Evolutionary conservation across 2,113 vertebrate species (phyloP).

Genomic region (Motacilla tschutschensis): DNA sequence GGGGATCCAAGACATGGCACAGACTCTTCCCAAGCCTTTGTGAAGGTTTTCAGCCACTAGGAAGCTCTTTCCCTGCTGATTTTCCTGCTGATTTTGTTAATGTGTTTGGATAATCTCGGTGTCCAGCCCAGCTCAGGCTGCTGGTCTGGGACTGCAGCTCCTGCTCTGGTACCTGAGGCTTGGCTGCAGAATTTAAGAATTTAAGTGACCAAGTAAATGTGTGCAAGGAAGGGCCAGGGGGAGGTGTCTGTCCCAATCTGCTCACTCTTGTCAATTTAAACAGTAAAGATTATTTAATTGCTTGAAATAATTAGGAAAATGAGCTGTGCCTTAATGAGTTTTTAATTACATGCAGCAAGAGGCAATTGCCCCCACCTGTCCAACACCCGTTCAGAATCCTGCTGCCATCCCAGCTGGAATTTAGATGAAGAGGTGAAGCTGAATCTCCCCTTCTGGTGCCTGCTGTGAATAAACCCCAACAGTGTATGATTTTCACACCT

Average conservation of each 20-base stretch:
- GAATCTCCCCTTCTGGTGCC: not conserved
- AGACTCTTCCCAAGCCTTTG: not conserved
- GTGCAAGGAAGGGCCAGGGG: not conserved
- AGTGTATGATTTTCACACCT: not conserved
- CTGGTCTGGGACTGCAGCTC: not conserved
- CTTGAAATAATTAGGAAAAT: constrained; percentile 34
- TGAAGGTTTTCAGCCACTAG: not conserved
- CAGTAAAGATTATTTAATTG: constrained; percentile 7
- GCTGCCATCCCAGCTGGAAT: not conserved
- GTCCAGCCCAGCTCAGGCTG: not conserved
- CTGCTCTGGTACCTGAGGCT: not conserved
- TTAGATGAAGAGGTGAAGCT: not conserved
- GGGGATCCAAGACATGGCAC: not conserved
- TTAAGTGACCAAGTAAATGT: not conserved
- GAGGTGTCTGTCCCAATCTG: not conserved
- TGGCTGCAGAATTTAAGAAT: not conserved
- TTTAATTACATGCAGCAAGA: constrained; percentile 26
- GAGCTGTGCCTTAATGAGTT: constrained; percentile 27
- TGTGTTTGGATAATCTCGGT: not conserved
- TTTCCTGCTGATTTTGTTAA: not conserved
- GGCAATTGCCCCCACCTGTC: not conserved
- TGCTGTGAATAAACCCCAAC: not conserved
- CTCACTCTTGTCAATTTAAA: constrained; percentile 7
- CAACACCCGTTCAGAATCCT: not conserved
- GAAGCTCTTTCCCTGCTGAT: not conserved